Base-by-base conservation (phyloP, 2,797 vertebrate species). In the Euphonia xanthogaster region DNA sequence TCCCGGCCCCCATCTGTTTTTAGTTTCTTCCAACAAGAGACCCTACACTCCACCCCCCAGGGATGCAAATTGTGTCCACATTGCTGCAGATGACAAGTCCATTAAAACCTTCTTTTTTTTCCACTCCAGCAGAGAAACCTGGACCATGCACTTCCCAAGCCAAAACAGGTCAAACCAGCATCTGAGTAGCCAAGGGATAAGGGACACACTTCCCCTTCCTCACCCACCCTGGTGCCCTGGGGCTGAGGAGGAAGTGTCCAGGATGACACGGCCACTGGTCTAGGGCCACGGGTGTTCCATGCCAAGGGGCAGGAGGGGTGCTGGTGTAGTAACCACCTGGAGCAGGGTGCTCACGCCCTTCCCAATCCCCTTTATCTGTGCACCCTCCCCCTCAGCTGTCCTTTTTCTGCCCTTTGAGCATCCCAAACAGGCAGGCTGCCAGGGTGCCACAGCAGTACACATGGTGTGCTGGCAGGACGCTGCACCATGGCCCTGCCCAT, bases 71-170 rank as follows among this genome's bases (percentile, higher is more conserved):
- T 53, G 47, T 42, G 67, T 77, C 79, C 96, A 93, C 16, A 6
- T 96, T 95, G 84, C 88, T 93, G 85, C 94, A 95, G 90, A 95
- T 93, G 90, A 83, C 0, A 4, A 93, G 40, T 91, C 93, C 75
- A 95, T 95, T 92, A 90, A 95, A 97, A 93, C n/a, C 86, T 83
- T 23, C 58, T 33, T 40, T 71, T 72, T 77, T 47, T 76, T 48
- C 37, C 8, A 0, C 58, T 42, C 45, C 65, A 78, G 76, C 12
- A 30, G n/a, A 40, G 66, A 65, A 88, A 83, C 18, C 40, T 42
- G 74, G 77, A 63, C 83, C 65, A 6, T 9, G 61, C 6, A 1
- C 44, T 18, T 70, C 58, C 67, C 42, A 23, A 86, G 50, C 54
- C 39, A 73, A 63, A 65, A 50, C 44, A 0, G 0, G 21, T 67